Evolutionary conservation across 1,140 invertebrate genomes (phyloP).

Genomic region (Heliconius hewitsoni): DNA sequence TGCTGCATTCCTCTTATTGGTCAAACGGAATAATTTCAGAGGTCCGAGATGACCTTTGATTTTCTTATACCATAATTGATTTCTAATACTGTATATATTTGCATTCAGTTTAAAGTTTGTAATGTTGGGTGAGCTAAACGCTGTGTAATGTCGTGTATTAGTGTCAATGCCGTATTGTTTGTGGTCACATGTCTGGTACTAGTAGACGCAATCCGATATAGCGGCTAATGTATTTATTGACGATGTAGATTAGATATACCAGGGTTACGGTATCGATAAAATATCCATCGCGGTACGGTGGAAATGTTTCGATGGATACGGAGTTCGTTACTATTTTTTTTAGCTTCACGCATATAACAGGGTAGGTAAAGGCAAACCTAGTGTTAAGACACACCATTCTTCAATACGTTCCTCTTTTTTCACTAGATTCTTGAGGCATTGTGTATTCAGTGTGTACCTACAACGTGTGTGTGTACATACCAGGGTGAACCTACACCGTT

Average conservation of each 20-base stretch:
- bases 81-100: conserved; percentile 41
- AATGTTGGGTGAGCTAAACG: conserved; percentile 43
- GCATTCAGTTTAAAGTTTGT: conserved; percentile 47
- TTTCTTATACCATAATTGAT: conserved; percentile 22
- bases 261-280: not conserved
- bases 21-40: conserved; percentile 42
- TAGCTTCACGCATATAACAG: too few species aligned
- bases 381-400: too few species aligned
- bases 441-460: too few species aligned
- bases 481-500: too few species aligned
- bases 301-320: not conserved
- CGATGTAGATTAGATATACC: conserved; percentile 31
- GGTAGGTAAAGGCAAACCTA: too few species aligned
- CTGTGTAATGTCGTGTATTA: conserved; percentile 64
- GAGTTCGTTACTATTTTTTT: not conserved
- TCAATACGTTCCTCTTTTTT: too few species aligned
- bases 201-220: conserved; percentile 61
- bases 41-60: conserved; percentile 42
- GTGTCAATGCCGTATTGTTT: conserved; percentile 63
- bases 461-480: too few species aligned
- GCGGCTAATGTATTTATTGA: conserved; percentile 38
- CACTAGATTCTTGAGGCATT: not conserved
- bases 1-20: conserved; percentile 42
- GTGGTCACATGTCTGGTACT: conserved; percentile 53
- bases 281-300: not conserved